Conservation (phyloP, 1,140 invertebrate genomes). For the Brachionus sp. region DNA sequence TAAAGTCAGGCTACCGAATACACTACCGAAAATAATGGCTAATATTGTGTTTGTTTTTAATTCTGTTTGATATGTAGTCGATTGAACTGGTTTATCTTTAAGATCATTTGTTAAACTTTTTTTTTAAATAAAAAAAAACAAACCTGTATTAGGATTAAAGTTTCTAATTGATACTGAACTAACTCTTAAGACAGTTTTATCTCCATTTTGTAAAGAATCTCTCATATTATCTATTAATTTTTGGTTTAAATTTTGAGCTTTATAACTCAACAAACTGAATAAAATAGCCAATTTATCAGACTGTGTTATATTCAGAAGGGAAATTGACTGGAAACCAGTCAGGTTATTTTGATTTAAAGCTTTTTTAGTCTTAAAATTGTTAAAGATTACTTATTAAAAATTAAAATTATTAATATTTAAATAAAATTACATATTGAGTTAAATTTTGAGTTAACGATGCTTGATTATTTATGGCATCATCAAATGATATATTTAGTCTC, state of each 20-base stretch:
- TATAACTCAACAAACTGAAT: neutral
- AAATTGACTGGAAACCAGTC: neutral
- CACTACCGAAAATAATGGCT: neutral
- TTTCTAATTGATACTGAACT: neutral
- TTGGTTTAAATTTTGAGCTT: neutral
- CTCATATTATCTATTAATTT: neutral
- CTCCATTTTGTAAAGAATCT: neutral
- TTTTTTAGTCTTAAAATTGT: neutral
- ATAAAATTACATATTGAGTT: neutral
- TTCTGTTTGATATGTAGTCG: neutral
- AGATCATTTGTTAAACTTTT: neutral
- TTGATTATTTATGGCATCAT: neutral
- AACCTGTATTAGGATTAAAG: neutral
- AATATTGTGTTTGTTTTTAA: conserved; percentile 1
- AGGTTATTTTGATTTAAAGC: neutral
- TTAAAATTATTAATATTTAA: neutral
- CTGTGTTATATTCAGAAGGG: neutral
- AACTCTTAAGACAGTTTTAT: neutral
- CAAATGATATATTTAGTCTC: neutral
- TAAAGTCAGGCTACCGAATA: neutral
- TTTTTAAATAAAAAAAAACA: neutral
- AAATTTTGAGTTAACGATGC: neutral
- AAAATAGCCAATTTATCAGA: neutral
- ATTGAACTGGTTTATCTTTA: neutral
- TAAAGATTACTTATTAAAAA: neutral